These are phyloP conservation scores for Cairina moschata DNA, from an alignment of 2,113 vertebrate species.

Conservation along the genomic window DNA sequence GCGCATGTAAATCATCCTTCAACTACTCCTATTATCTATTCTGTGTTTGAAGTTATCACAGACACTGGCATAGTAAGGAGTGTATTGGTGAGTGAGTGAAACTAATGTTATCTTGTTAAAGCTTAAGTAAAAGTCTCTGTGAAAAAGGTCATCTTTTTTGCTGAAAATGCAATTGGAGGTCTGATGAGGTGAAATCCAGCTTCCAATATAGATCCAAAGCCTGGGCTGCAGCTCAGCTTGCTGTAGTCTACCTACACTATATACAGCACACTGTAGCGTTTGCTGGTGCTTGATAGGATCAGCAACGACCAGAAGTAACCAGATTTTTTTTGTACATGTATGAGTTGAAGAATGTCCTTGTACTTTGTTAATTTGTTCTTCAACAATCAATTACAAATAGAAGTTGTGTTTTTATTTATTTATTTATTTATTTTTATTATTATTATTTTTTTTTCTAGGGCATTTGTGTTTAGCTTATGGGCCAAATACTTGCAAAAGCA, in stretches of 20 bases:
- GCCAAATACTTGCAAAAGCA: background rate
- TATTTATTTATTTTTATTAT: background rate
- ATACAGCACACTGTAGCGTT: background rate
- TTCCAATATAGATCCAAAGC: background rate
- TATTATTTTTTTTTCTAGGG: background rate
- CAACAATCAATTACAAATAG: background rate
- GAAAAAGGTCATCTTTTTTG: background rate
- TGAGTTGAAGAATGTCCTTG: background rate
- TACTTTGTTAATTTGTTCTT: background rate
- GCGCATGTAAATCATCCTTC: background rate
- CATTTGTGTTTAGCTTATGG: accelerated
- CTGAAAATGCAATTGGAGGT: background rate
- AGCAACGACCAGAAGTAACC: background rate
- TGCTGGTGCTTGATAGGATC: background rate
- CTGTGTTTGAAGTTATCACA: background rate
- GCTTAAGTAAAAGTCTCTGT: background rate
- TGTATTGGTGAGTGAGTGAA: background rate
- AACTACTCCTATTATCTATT: background rate
- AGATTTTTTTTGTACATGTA: accelerated
- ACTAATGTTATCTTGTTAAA: background rate
- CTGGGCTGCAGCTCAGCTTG: background rate
- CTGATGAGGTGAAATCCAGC: background rate
- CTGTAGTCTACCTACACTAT: background rate
- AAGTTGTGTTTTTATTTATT: background rate
- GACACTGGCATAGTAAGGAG: background rate